These are phyloP conservation scores for Hyperoodon ampullatus DNA, from an alignment of 2,113 vertebrate genomes.

Conservation along the genomic window DNA sequence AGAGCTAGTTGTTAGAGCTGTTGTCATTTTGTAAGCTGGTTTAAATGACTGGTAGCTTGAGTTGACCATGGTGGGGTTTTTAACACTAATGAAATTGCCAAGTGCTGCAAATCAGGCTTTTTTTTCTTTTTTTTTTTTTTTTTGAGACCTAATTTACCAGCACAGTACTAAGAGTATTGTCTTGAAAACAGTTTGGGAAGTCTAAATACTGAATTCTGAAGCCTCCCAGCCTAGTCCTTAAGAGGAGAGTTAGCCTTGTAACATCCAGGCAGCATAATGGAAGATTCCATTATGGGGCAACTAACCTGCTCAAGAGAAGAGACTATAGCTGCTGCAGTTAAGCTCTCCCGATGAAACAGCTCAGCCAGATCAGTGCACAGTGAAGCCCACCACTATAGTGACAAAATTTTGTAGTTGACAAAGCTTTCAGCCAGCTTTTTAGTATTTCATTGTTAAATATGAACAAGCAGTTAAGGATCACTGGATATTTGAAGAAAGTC, in stretches of 20 bases:
- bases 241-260: background rate
- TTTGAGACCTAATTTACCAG: background rate
- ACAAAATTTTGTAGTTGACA: background rate
- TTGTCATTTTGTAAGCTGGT: background rate
- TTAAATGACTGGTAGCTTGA: background rate
- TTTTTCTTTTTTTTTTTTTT: background rate
- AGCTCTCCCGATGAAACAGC: background rate
- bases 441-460: conserved; percentile 11
- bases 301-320: background rate
- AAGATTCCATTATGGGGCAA: background rate
- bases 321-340: background rate
- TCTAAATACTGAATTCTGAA: background rate
- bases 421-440: background rate
- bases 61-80: background rate
- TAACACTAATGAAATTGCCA: background rate
- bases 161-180: background rate
- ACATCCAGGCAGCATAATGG: background rate
- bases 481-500: conserved; percentile 19
- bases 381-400: background rate
- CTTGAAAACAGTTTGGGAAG: background rate
- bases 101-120: background rate
- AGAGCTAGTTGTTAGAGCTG: background rate
- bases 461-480: background rate
- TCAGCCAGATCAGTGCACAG: background rate
- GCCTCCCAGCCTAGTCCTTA: background rate